Evolutionary conservation across 2,797 vertebrate species (phyloP).

Genomic region (Sparidentex hasta): DNA sequence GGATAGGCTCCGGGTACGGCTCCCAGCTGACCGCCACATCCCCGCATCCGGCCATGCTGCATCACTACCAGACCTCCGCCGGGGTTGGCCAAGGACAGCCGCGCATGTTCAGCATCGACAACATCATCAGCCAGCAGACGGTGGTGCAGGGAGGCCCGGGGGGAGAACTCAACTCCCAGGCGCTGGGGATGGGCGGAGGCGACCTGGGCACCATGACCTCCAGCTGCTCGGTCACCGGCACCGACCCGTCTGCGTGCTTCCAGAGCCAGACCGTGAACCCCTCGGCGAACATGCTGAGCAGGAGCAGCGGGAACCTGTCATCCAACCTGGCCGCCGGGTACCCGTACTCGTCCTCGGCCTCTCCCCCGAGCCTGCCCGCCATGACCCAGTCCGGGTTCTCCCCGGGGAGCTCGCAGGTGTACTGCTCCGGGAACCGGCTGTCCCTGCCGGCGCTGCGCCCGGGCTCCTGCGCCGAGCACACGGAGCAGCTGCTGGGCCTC

Average conservation of each 20-base stretch:
- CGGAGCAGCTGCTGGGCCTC: constrained; percentile 91
- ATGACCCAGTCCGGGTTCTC: constrained; percentile 89
- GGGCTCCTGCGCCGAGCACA: constrained; percentile 87
- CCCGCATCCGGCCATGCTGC: constrained; percentile 87
- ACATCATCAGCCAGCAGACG: constrained; percentile 92
- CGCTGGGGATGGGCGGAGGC: constrained; percentile 81
- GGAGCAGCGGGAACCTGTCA: constrained; percentile 80
- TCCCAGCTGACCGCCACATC: constrained; percentile 81
- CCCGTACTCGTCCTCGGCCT: constrained; percentile 87
- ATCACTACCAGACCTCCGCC: constrained; percentile 86
- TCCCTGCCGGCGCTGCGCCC: constrained; percentile 86
- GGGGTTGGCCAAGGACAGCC: constrained; percentile 84
- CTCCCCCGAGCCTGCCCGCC: constrained; percentile 85
- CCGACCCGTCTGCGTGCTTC: constrained; percentile 88
- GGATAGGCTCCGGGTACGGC: constrained; percentile 83
- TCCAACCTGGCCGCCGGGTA: constrained; percentile 83
- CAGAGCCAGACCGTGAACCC: constrained; percentile 84
- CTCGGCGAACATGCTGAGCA: constrained; percentile 79
- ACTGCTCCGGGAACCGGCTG: constrained; percentile 87
- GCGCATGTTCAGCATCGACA: constrained; percentile 96
- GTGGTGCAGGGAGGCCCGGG: constrained; percentile 82
- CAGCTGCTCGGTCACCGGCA: constrained; percentile 83
- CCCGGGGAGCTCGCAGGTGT: constrained; percentile 88
- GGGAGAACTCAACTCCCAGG: constrained; percentile 81
- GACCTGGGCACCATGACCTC: constrained; percentile 86